Evolutionary conservation across 2,888 invertebrate species (phyloP).

Genomic region (Drosophila stalkeri): DNA sequence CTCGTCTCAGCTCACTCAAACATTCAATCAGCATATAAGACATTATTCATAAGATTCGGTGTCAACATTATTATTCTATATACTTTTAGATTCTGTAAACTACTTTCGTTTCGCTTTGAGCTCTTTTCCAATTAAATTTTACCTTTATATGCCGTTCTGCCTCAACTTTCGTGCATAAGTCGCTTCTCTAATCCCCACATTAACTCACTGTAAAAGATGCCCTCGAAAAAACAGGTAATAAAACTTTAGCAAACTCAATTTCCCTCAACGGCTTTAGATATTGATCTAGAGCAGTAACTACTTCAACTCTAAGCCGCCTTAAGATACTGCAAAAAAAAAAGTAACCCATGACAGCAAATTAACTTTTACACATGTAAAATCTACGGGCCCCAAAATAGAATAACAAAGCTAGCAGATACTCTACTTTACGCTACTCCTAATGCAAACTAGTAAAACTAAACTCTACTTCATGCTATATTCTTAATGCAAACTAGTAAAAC

Average conservation of each 20-base stretch:
- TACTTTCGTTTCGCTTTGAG: neutral
- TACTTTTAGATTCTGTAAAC: neutral
- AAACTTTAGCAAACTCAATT: constrained; percentile 56
- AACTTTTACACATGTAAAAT: constrained; percentile 37
- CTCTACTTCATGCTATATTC: neutral
- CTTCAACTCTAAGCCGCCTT: constrained; percentile 32
- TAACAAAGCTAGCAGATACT: neutral
- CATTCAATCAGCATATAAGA: constrained; percentile 3
- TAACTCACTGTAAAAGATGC: constrained; percentile 23
- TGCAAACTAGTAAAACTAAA: neutral
- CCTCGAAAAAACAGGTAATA: constrained; percentile 38
- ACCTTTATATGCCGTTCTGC: constrained; percentile 3
- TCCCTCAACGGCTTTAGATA: constrained; percentile 49
- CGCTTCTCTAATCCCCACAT: constrained; percentile 30
- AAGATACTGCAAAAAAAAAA: constrained; percentile 31
- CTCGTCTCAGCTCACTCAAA: constrained; percentile 1
- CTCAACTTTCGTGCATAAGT: constrained; percentile 18
- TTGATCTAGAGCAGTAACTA: constrained; percentile 46
- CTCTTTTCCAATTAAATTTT: constrained; percentile 14
- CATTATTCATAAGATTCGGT: constrained; percentile 5
- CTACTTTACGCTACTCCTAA: neutral
- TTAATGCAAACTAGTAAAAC: neutral
- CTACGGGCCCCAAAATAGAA: neutral
- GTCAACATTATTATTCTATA: neutral
- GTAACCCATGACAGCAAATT: constrained; percentile 23